Evolutionary conservation across 2,113 vertebrate species (phyloP).

Genomic region (Anhinga rufa): DNA sequence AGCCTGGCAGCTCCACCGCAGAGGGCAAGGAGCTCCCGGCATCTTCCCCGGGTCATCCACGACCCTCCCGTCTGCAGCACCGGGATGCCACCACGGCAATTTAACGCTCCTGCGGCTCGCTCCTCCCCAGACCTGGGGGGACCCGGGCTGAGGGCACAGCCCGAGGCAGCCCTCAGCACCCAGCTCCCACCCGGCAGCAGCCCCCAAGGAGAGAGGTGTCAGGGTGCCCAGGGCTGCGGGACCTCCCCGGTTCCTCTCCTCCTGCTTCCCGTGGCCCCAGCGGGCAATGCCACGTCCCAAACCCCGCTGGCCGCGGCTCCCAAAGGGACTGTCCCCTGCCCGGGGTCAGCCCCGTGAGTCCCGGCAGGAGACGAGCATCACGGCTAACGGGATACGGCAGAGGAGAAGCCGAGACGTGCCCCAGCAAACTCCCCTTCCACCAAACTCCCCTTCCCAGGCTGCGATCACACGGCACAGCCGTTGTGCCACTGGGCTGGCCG

Average conservation of each 20-base stretch:
- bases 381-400: neutral
- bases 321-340: neutral
- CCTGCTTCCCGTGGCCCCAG: neutral
- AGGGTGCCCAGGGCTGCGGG: neutral
- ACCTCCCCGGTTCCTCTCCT: neutral
- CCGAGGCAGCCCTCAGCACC: neutral
- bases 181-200: neutral
- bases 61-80: too few relatives aligned
- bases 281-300: neutral
- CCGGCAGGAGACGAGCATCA: accelerated
- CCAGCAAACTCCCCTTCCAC: neutral
- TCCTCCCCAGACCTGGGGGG: too few relatives aligned
- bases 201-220: accelerated
- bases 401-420: neutral
- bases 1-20: neutral
- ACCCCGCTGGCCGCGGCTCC: neutral
- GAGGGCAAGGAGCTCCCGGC: neutral
- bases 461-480: accelerated
- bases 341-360: neutral
- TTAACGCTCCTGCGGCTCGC: neutral
- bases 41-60: neutral
- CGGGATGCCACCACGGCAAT: accelerated
- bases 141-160: neutral
- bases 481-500: neutral
- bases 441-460: neutral